Evolutionary conservation across 2,113 vertebrate species (phyloP), one percentile per base, ranked within the genome.

Genomic region (Spea bombifrons): DNA sequence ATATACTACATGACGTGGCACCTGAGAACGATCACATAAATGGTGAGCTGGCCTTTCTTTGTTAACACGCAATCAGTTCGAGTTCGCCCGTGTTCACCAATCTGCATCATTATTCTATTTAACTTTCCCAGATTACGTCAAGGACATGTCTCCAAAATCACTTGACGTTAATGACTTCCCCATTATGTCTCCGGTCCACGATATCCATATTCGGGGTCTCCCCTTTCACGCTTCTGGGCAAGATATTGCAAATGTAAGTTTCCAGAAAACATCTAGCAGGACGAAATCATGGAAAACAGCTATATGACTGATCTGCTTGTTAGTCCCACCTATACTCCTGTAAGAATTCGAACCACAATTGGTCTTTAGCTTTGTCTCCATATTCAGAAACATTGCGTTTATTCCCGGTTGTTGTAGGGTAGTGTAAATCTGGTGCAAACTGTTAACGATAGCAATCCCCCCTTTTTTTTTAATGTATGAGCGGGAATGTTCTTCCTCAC

Each of bases 181-280:
- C 64, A 70, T 0, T 0, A 0, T 71, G 73, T 57, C 76, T 3
- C 73, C 77, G 0, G 52, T 59, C 4, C 92, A 93, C 76, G 89
- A 87, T 75, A 84, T 99, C 75, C 95, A 93, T 63, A 68, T 98
- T 90, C 90, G 94, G 81, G 97, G 97, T 5, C 85, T 98, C 68
- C 96, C 97, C 16, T 92, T 90, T 77, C 88, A 90, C 49, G 89
- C 84, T 5, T 91, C 87, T 0, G 93, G 89, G 71, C 92, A 91
- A 61, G 96, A 99, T 74, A 84, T 99, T n/a, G 87, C 94, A 59
- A 90, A 93, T 13, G 97, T 98, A 81, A 86, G 90, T 89, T 74
- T 70, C 59, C n/a, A 52, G 10, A 44, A 66, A 66, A 4, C 30
- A 30, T 30, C 30, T 30, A 30, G 30, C 30, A 30, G 30, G 30